phyloP scores from a whole-genome alignment of 2,888 invertebrate species.

The Drosophila anomelani region DNA sequence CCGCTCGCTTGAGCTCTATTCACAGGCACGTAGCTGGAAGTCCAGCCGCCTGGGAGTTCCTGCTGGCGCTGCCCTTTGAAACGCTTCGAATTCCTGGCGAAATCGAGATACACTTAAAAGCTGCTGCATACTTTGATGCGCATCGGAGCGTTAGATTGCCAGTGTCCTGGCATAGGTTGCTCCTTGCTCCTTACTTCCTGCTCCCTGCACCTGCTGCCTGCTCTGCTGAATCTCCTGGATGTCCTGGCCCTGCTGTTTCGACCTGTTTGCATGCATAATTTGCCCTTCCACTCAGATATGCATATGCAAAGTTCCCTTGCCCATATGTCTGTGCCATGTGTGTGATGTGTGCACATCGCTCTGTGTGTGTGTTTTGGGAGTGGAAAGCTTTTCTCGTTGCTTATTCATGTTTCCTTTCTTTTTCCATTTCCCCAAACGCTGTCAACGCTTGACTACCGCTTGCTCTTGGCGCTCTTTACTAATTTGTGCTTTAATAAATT shows the following conservation, averaged over 20 bases:
- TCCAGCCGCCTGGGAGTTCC: slow-evolving; percentile 22
- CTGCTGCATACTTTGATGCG: slow-evolving; percentile 71
- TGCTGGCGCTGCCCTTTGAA: slow-evolving; percentile 33
- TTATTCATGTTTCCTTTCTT: slow-evolving; percentile 59
- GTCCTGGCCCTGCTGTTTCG: slow-evolving; percentile 30
- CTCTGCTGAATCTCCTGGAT: slow-evolving; percentile 18
- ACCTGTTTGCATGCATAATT: slow-evolving; percentile 58
- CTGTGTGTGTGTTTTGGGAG: slow-evolving; percentile 14
- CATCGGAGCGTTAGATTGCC: slow-evolving; percentile 63
- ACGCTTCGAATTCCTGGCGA: slow-evolving; percentile 47
- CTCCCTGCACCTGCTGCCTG: slow-evolving; percentile 1
- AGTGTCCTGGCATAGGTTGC: slow-evolving; percentile 41
- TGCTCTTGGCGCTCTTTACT: slow-evolving; percentile 16
- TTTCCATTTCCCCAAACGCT: slow-evolving; percentile 59
- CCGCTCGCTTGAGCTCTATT: slow-evolving; percentile 19
- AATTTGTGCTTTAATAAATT: slow-evolving; percentile 69
- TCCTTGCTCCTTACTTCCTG: slow-evolving; percentile 1
- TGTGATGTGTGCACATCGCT: background rate
- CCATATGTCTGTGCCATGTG: slow-evolving; percentile 13
- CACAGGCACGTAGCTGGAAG: slow-evolving; percentile 24
- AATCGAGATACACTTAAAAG: slow-evolving; percentile 48
- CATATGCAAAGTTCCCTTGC: slow-evolving; percentile 43
- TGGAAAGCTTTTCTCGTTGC: slow-evolving; percentile 40
- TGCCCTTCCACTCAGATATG: slow-evolving; percentile 39
- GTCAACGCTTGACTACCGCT: slow-evolving; percentile 40